These are phyloP conservation scores for Heterochromis multidens DNA, from an alignment of 2,113 vertebrate genomes.

Conservation along the genomic window DNA sequence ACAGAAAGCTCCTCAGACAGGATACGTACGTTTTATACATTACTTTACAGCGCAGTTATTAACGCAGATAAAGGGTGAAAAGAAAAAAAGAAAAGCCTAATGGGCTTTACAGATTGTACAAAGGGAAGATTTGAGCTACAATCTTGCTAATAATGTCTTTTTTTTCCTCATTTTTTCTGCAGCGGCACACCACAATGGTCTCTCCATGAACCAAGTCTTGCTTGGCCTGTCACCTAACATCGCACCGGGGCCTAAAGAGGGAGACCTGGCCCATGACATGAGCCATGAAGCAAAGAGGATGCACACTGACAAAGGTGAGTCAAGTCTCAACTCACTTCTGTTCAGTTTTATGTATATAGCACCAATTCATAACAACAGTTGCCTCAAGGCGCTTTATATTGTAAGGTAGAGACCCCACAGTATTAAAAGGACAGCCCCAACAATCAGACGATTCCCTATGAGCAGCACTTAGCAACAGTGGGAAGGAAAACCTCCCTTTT, in stretches of 20 bases:
- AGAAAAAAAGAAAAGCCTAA: neutral
- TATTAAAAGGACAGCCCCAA: neutral
- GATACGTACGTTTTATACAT: slow-evolving; percentile 87
- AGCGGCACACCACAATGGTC: slow-evolving; percentile 95
- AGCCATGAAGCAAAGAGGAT: slow-evolving; percentile 93
- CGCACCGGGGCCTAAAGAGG: slow-evolving; percentile 93
- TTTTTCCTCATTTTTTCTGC: neutral
- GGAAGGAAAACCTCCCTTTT: neutral
- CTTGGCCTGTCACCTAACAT: slow-evolving; percentile 96
- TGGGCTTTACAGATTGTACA: neutral
- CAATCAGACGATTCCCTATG: neutral
- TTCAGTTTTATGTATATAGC: neutral
- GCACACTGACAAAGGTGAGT: slow-evolving; percentile 94
- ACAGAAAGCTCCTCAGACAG: slow-evolving; percentile 98
- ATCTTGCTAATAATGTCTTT: neutral
- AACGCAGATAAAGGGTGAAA: neutral
- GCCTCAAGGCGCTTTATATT: neutral
- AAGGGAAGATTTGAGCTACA: neutral
- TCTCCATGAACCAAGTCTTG: slow-evolving; percentile 96
- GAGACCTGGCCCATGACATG: slow-evolving; percentile 95
- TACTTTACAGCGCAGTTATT: neutral
- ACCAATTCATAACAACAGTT: neutral
- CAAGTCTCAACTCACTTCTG: neutral
- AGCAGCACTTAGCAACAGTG: neutral
- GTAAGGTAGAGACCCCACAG: neutral